A percentile compares a stretch with the other conserved stretches of the same genome.
Evolutionary conservation across 2,113 vertebrate species (phyloP).

Genomic region (Vulpes ferrilata): DNA sequence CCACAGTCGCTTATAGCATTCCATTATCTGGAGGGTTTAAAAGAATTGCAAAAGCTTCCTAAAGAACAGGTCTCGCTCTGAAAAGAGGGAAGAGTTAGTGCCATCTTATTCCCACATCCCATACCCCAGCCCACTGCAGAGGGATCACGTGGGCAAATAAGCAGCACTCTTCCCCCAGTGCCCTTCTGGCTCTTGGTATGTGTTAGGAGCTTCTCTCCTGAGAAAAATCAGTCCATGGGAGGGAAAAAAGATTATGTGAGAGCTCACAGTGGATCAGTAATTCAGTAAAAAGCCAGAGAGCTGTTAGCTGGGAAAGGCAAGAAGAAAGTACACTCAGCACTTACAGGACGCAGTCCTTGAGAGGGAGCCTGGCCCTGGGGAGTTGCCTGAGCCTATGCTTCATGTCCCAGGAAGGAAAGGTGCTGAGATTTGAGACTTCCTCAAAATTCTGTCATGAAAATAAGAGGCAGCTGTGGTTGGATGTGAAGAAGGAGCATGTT

Average conservation of each 20-base stretch:
- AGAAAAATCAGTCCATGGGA: neutral
- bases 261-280: neutral
- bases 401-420: neutral
- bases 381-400: neutral
- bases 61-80: neutral
- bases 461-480: neutral
- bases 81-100: neutral
- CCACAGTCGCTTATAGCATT: neutral
- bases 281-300: neutral
- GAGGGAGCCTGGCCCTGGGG: neutral
- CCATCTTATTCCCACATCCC: neutral
- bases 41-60: neutral
- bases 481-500: neutral
- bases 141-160: neutral
- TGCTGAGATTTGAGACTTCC: neutral
- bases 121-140: neutral
- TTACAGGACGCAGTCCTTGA: neutral
- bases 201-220: neutral
- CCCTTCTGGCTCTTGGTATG: neutral
- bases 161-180: neutral
- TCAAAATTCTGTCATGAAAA: conserved; percentile 6
- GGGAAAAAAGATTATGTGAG: neutral
- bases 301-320: neutral
- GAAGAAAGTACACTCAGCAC: accelerated
- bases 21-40: neutral